Evolutionary conservation across 2,113 vertebrate genomes (phyloP).

Genomic region (Misgurnus anguillicaudatus): DNA sequence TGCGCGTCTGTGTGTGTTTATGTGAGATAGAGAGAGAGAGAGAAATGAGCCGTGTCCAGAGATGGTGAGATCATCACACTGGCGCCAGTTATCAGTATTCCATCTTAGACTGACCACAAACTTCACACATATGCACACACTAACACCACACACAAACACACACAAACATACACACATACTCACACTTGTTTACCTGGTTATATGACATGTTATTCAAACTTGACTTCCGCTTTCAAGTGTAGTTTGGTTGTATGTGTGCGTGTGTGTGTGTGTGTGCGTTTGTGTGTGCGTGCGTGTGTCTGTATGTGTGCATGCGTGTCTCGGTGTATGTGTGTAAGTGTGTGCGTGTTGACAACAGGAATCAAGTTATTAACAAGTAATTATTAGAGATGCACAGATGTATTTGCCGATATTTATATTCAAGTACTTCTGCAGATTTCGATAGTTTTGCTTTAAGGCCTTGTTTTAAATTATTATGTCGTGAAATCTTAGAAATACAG

Average conservation of each 20-base stretch:
- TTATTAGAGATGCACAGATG: no score
- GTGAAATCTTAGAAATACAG: no score
- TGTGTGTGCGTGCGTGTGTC: no score
- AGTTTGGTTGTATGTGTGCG: neutral
- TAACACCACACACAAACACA: neutral
- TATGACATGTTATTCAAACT: neutral
- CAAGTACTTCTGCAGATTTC: no score
- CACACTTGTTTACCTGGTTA: conserved; percentile 16
- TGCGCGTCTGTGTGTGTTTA: neutral
- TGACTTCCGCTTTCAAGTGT: neutral
- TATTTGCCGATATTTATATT: no score
- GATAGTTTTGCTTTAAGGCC: no score
- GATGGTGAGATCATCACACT: conserved; percentile 44
- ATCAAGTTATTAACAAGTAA: no score
- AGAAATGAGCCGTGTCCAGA: conserved; percentile 24
- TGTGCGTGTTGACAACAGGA: no score
- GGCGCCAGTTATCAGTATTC: conserved; percentile 57
- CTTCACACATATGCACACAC: neutral
- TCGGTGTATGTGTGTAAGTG: no score
- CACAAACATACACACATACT: neutral
- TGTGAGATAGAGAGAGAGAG: neutral
- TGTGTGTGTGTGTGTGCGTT: no score
- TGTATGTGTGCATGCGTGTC: no score
- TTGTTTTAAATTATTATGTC: no score
- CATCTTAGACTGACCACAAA: conserved; percentile 35